Evolutionary conservation across 2,113 vertebrate species (phyloP).

Genomic region (Bubo blakistoni): DNA sequence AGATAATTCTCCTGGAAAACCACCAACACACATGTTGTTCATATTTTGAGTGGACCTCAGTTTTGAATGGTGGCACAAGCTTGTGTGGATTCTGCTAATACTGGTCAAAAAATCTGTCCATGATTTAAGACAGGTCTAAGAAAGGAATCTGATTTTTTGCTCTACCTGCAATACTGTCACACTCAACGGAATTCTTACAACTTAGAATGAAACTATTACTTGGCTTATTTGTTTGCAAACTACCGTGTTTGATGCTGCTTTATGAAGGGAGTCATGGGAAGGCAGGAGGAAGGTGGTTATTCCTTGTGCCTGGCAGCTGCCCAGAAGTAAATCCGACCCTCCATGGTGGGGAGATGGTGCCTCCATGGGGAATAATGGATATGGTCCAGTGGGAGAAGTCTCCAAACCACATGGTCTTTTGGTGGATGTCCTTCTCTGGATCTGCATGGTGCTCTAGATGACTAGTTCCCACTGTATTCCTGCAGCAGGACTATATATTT

Average conservation of each 20-base stretch:
- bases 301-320: background rate
- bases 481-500: background rate
- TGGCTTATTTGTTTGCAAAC: background rate
- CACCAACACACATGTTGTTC: background rate
- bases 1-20: background rate
- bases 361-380: background rate
- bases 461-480: background rate
- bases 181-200: background rate
- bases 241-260: background rate
- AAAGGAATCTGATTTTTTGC: background rate
- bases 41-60: background rate
- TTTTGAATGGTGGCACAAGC: background rate
- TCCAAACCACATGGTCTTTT: background rate
- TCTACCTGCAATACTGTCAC: background rate
- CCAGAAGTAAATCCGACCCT: background rate
- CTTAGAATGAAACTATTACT: background rate
- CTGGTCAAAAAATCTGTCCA: background rate
- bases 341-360: accelerated
- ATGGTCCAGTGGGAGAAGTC: background rate
- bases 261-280: background rate
- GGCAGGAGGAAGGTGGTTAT: background rate
- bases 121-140: background rate
- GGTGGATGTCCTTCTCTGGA: background rate
- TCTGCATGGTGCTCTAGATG: background rate
- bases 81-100: background rate